A percentile compares a stretch with the other conserved stretches of the same genome.
phyloP scores from a whole-genome alignment of 2,797 vertebrate genomes.

The Malacoctenus gilli region DNA sequence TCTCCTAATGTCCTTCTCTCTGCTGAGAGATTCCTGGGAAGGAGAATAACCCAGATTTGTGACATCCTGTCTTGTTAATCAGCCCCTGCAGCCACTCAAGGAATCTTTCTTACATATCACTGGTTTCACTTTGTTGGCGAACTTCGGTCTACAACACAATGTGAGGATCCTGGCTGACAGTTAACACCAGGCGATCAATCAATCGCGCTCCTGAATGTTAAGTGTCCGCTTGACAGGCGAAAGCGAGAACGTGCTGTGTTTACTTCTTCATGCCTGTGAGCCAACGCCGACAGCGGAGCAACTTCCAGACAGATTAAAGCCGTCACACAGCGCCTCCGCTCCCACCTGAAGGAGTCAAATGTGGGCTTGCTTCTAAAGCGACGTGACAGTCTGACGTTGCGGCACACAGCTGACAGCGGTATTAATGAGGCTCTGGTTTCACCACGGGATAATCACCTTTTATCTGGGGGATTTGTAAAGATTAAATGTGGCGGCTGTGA shows the following conservation, averaged over 20 bases:
- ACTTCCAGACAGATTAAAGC: conserved; percentile 23
- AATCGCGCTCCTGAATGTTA: background rate
- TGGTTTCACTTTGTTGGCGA: conserved; percentile 15
- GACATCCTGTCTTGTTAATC: background rate
- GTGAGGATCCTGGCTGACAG: conserved; percentile 3
- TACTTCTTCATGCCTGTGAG: background rate
- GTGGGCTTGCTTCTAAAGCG: conserved; percentile 16
- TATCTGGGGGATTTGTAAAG: conserved; percentile 6
- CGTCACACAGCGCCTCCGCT: conserved; percentile 2
- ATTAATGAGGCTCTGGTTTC: conserved; percentile 2
- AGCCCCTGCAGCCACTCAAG: conserved; percentile 8
- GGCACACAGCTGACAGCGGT: background rate
- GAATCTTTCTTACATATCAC: conserved; percentile 9
- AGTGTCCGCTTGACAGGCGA: background rate
- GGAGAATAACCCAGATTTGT: background rate
- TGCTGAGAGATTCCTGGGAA: background rate
- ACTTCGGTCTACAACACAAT: conserved; percentile 24
- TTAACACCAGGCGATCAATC: no score
- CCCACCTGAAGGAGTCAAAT: background rate
- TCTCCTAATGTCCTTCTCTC: background rate
- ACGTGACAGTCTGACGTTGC: conserved; percentile 13
- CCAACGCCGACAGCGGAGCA: background rate
- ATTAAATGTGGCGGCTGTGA: background rate
- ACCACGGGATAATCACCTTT: background rate
- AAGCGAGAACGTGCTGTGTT: conserved; percentile 1